Base-by-base conservation (phyloP, 2,888 invertebrate species). In the Leptarthrus brevirostris region DNA sequence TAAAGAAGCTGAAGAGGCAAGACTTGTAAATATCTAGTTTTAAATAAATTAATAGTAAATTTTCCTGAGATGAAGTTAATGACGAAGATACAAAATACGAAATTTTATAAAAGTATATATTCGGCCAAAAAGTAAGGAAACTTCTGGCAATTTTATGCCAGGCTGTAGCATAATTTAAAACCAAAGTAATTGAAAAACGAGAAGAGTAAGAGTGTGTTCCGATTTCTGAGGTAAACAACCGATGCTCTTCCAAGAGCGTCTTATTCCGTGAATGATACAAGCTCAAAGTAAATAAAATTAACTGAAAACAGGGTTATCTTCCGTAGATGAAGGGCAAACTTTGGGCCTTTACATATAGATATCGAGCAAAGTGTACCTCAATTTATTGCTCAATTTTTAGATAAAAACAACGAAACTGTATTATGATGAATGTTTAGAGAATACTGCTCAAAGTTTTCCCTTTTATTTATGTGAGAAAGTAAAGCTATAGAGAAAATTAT, bases 111-210 rank as follows among this genome's bases (percentile, higher is more conserved):
- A 36, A 71, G 18, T 20, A 54, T 71, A 56, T 71, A 54, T 40
- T 56, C 24, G 54, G 54, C 44, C 54, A 71, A 71, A 44, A 22
- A n/a, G n/a, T n/a, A n/a, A n/a, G 26, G n/a, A 44, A 40, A 54
- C 54, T 69, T 52, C 72, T 72, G 72, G 72, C 72, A 72, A 72
- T 72, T 72, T 72, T 72, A 72, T 72, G 72, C 56, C 72, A 72
- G 72, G 56, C 26, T 18, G 26, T 72, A 72, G 54, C n/a, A 18
- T 72, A 72, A 36, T 56, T 44, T 22, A 56, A 30, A 0, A 8
- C 6, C 40, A 52, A 20, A 52, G 22, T 18, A 52, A 12, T 5
- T 47, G 47, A 16, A 20, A 18, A 20, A 52, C 16, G 12, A 22
- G 5, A 22, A 52, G 5, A 52, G 18, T 14, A 40, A 40, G 12